Conservation (phyloP, 1,140 invertebrate genomes). For the Calephelis virginiensis region DNA sequence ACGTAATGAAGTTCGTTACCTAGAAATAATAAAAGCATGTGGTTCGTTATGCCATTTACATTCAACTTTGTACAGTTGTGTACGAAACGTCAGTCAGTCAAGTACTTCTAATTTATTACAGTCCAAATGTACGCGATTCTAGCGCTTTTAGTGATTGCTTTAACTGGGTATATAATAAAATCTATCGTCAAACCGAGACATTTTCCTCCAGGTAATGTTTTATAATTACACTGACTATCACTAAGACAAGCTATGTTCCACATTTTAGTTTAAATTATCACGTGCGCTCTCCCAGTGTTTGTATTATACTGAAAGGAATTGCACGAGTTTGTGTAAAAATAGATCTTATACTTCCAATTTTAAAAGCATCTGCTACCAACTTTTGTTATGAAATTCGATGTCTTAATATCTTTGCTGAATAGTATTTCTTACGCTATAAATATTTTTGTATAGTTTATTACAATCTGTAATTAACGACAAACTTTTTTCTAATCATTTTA, state of each 20-base stretch:
- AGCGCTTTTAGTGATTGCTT: conserved; percentile 16
- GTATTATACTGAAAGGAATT: not conserved
- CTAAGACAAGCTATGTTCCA: not conserved
- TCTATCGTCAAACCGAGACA: conserved; percentile 26
- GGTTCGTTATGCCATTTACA: conserved; percentile 23
- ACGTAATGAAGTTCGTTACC: conserved; percentile 24
- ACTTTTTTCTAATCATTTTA: too few species aligned
- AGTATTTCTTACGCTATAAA: too few species aligned
- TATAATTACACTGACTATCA: not conserved
- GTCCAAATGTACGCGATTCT: conserved; percentile 17
- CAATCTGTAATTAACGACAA: too few species aligned
- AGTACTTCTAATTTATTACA: not conserved
- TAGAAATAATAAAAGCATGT: conserved; percentile 32
- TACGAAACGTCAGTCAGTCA: conserved; percentile 17
- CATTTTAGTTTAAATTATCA: not conserved
- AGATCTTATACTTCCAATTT: not conserved
- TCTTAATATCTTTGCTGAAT: too few species aligned
- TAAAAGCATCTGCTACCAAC: not conserved
- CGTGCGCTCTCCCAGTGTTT: not conserved
- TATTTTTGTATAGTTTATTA: too few species aligned
- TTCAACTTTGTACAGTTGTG: conserved; percentile 15
- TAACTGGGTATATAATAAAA: conserved; percentile 23
- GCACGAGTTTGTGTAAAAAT: conserved; percentile 1
- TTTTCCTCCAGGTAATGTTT: conserved; percentile 30
- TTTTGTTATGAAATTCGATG: not conserved